A percentile compares a stretch with the other conserved stretches of the same genome.
Evolutionary conservation across 2,888 invertebrate species (phyloP).

Genomic region (Panopea generosa): DNA sequence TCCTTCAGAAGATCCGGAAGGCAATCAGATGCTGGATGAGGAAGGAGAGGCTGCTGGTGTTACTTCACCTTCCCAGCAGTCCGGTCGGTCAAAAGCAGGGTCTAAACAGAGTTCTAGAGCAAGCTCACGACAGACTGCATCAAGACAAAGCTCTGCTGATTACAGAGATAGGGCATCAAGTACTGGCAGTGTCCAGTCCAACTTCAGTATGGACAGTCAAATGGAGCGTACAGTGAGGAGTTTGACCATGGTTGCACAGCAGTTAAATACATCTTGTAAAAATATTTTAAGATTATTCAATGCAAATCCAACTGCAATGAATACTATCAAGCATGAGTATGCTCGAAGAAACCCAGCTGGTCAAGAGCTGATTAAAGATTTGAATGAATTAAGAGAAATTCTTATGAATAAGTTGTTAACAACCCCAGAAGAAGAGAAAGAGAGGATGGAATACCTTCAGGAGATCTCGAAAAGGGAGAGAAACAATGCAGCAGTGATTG

Average conservation of each 20-base stretch:
- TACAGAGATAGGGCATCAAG: slow-evolving; percentile 51
- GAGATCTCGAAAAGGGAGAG: slow-evolving; percentile 82
- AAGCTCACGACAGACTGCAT: slow-evolving; percentile 6
- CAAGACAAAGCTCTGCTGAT: slow-evolving; percentile 14
- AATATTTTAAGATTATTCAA: slow-evolving; percentile 80
- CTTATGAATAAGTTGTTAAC: slow-evolving; percentile 82
- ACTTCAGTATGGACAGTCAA: slow-evolving; percentile 70
- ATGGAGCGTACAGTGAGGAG: slow-evolving; percentile 78
- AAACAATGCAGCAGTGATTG: slow-evolving; percentile 82
- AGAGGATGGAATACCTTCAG: slow-evolving; percentile 81
- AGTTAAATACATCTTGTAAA: slow-evolving; percentile 81
- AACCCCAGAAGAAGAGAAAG: slow-evolving; percentile 84
- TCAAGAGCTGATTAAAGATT: slow-evolving; percentile 65
- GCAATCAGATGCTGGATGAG: slow-evolving; percentile 52
- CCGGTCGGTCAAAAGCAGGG: slow-evolving; percentile 17
- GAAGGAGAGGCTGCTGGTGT: slow-evolving; percentile 22
- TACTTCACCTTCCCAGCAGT: slow-evolving; percentile 21
- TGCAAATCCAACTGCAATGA: slow-evolving; percentile 79
- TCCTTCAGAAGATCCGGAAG: slow-evolving; percentile 41
- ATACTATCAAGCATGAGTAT: slow-evolving; percentile 70
- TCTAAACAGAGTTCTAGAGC: slow-evolving; percentile 8
- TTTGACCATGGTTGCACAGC: slow-evolving; percentile 79
- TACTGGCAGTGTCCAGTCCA: slow-evolving; percentile 50
- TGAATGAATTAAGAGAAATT: slow-evolving; percentile 82
- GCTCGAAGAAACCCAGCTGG: slow-evolving; percentile 53